phyloP scores from a whole-genome alignment of 2,113 vertebrate genomes.

The Scolopax mira region DNA sequence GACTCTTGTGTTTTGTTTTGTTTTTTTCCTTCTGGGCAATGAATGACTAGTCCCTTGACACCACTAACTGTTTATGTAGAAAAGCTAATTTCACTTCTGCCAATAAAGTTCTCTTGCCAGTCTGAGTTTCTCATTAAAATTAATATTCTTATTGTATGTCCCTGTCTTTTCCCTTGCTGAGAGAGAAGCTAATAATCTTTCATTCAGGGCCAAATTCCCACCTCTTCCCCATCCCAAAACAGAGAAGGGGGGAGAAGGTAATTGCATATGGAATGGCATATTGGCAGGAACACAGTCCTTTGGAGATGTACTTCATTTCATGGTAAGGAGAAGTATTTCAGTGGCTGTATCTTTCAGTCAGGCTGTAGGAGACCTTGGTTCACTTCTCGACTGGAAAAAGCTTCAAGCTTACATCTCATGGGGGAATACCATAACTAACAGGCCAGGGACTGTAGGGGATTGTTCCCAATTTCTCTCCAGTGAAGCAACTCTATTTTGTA shows the following conservation, averaged over 20 bases:
- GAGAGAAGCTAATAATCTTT: slow-evolving; percentile 61
- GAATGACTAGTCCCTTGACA: slow-evolving; percentile 61
- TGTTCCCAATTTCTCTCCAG: slow-evolving; percentile 25
- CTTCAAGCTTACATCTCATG: not conserved
- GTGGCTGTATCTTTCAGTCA: not conserved
- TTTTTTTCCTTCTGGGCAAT: slow-evolving; percentile 64
- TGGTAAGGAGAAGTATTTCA: slow-evolving; percentile 22
- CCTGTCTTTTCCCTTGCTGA: slow-evolving; percentile 58
- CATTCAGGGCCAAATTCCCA: slow-evolving; percentile 64
- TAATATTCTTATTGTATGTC: slow-evolving; percentile 72
- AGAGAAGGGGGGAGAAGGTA: slow-evolving; percentile 33
- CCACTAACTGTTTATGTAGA: slow-evolving; percentile 72
- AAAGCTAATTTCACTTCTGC: slow-evolving; percentile 76
- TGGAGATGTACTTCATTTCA: slow-evolving; percentile 42
- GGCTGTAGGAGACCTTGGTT: slow-evolving; percentile 36
- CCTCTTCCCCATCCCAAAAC: slow-evolving; percentile 47
- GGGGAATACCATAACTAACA: slow-evolving; percentile 32
- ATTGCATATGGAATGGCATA: slow-evolving; percentile 26
- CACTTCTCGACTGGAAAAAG: slow-evolving; percentile 20
- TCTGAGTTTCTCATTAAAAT: slow-evolving; percentile 75
- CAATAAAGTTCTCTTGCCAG: slow-evolving; percentile 72
- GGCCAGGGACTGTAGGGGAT: not conserved
- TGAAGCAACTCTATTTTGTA: slow-evolving; percentile 32
- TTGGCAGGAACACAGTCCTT: slow-evolving; percentile 50
- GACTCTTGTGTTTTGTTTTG: slow-evolving; percentile 56